These are phyloP conservation scores for Vespertilio murinus DNA, from an alignment of 2,797 vertebrate genomes.

Conservation along the genomic window DNA sequence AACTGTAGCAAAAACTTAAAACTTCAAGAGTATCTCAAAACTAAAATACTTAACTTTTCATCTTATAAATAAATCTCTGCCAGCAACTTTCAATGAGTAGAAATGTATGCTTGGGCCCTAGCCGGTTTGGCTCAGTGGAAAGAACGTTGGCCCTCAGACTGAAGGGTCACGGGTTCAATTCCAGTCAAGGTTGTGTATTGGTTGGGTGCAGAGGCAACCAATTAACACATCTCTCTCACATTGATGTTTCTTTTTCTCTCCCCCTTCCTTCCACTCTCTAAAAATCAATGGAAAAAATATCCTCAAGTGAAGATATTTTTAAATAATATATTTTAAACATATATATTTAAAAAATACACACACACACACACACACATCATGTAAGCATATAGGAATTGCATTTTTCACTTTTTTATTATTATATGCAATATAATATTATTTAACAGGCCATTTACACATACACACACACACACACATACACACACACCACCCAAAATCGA, in stretches of 20 bases:
- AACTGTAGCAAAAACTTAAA: slow-evolving; percentile 25
- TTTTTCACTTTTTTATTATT: slow-evolving; percentile 40
- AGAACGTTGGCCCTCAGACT: too few species aligned
- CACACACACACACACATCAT: not conserved
- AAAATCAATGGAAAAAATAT: too few species aligned
- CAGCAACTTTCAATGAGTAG: slow-evolving; percentile 35
- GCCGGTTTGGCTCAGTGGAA: too few species aligned
- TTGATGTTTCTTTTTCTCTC: too few species aligned
- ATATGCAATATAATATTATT: not conserved
- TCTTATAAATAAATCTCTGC: not conserved
- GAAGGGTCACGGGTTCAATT: too few species aligned
- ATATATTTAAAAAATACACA: too few species aligned
- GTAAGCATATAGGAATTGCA: not conserved
- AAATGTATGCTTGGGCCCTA: not conserved
- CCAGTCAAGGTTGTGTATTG: too few species aligned
- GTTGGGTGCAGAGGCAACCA: too few species aligned
- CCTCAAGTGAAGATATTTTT: too few species aligned
- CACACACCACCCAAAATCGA: not conserved
- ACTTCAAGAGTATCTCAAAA: slow-evolving; percentile 15
- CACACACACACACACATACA: not conserved
- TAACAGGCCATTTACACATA: not conserved
- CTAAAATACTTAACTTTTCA: not conserved
- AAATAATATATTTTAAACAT: too few species aligned
- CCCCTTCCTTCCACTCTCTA: too few species aligned
- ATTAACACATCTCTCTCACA: too few species aligned